Base-by-base conservation (phyloP, 2,888 invertebrate genomes). In the Leptothorax acervorum region DNA sequence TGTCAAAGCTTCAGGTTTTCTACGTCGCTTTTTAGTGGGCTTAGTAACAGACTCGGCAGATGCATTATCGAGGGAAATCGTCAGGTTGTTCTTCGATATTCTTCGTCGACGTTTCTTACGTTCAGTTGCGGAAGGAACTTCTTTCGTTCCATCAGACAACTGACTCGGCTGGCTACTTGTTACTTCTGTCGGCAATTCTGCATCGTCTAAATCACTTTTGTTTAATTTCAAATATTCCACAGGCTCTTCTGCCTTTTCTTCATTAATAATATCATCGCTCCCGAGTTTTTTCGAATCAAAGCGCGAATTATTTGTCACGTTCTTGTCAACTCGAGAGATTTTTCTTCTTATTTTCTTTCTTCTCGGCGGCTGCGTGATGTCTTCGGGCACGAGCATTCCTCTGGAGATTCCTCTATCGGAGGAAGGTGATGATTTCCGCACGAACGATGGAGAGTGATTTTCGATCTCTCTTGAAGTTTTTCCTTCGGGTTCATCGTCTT, bases 381-480 rank as follows among this genome's bases (percentile, higher is more conserved):
- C 74, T 39, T 88, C 90, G 2, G 85, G 85, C 9, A 85, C 74
- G 28, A 86, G 79, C 15, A 15, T 84, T n/a, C 83, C 87, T 60
- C 48, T 79, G 3, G 84, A 85, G 23, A 83, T 53, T 23, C 81
- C 75, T 45, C 76, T 55, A n/a, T 9, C 9, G 11, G 45, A n/a
- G n/a, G 31, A 23, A 18, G 35, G 1, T 18, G 15, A 48, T 23
- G 15, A 48, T 23, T 48, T 62, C 0, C 2, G 48, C 18, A 1
- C 1, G 6, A 35, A n/a, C 12, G 60, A 71, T 28, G 66, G 8
- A n/a, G 35, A 60, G 3, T 12, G 53, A 68, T 51, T 60, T 71
- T 51, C 42, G 2, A 28, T 0, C 15, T 71, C 39, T 8, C 28
- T 71, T 23, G n/a, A 62, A 39, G 45, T 0, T 6, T 35, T 53